Evolutionary conservation across 2,797 vertebrate species (phyloP).

Genomic region (Hydrocynus forskahlii): DNA sequence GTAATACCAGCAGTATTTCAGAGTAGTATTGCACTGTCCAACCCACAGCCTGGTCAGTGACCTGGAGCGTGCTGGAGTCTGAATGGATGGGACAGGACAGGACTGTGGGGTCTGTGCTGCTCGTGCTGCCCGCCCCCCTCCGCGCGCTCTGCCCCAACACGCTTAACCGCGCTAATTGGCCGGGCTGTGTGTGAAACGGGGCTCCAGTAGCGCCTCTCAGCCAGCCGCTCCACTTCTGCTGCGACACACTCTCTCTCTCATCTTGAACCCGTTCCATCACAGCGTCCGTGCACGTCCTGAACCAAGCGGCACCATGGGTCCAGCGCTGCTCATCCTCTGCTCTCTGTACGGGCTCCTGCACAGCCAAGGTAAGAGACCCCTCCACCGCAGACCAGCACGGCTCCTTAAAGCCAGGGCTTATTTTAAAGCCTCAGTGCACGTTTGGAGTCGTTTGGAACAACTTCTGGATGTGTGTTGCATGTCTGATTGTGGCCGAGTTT

Average conservation of each 20-base stretch:
- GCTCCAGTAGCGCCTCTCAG: slow-evolving; percentile 7
- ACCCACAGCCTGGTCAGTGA: background rate
- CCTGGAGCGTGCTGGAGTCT: background rate
- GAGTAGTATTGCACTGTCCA: background rate
- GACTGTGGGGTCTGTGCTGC: background rate
- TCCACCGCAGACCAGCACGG: background rate
- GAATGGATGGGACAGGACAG: background rate
- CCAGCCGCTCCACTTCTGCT: background rate
- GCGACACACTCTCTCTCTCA: background rate
- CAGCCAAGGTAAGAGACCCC: slow-evolving; percentile 74
- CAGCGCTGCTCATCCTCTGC: slow-evolving; percentile 65
- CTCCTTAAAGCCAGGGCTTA: background rate
- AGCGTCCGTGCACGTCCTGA: background rate
- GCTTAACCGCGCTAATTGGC: slow-evolving; percentile 60
- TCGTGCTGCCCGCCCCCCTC: slow-evolving; percentile 70
- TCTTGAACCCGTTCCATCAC: background rate
- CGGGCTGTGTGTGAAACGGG: background rate
- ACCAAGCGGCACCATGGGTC: slow-evolving; percentile 67
- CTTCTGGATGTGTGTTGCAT: background rate
- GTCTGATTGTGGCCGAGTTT: background rate
- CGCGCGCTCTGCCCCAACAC: slow-evolving; percentile 35
- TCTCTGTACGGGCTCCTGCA: slow-evolving; percentile 69
- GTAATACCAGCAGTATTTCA: background rate
- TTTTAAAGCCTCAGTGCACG: background rate
- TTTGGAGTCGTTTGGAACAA: background rate